Evolutionary conservation across 2,888 invertebrate genomes (phyloP).

Genomic region (Furcula furcula): DNA sequence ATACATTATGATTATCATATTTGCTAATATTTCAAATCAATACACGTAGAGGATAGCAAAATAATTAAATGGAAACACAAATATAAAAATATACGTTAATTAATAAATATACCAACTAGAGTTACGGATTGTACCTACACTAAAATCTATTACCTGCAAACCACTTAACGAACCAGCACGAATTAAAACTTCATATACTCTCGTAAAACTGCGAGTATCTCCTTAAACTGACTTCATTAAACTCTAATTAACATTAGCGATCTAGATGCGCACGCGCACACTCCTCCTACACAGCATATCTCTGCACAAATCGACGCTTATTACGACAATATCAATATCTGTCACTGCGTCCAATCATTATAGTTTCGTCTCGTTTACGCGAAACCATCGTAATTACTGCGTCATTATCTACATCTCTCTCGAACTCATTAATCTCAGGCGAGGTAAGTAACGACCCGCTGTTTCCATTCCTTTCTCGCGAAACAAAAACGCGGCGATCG

Average conservation of each 20-base stretch:
- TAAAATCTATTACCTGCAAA: conserved; percentile 12
- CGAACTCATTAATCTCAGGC: conserved; percentile 70
- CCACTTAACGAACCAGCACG: conserved; percentile 7
- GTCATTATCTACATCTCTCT: conserved; percentile 71
- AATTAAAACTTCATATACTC: conserved; percentile 22
- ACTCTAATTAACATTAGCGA: conserved; percentile 67
- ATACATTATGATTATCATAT: not conserved
- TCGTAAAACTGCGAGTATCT: conserved; percentile 33
- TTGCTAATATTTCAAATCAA: not conserved
- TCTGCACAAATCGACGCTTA: conserved; percentile 58
- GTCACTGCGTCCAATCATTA: conserved; percentile 73
- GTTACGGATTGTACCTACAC: not conserved
- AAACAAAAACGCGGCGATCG: conserved; percentile 43
- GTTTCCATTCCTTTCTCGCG: conserved; percentile 70
- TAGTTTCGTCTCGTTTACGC: conserved; percentile 76
- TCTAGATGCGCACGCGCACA: conserved; percentile 50
- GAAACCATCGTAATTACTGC: conserved; percentile 66
- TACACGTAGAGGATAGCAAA: not conserved
- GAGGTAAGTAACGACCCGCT: conserved; percentile 51
- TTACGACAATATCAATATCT: conserved; percentile 76
- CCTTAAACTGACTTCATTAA: conserved; percentile 58
- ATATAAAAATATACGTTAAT: not conserved
- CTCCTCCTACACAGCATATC: conserved; percentile 48
- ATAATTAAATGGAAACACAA: not conserved
- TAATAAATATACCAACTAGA: not conserved